phyloP scores from a whole-genome alignment of 2,113 vertebrate genomes.

The Morone saxatilis region DNA sequence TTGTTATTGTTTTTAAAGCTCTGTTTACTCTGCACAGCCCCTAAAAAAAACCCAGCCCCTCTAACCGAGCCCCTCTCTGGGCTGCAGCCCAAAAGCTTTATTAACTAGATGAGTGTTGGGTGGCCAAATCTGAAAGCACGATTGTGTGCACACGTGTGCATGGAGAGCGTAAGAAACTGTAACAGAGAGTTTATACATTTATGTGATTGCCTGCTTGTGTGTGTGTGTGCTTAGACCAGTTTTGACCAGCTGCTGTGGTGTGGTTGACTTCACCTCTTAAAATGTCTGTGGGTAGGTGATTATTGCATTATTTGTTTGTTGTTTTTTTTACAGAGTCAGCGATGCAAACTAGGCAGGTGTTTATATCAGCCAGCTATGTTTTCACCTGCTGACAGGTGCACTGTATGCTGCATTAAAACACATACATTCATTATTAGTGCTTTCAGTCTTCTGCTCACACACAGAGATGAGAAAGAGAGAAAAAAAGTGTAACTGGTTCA shows the following conservation, averaged over 20 bases:
- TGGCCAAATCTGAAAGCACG: constrained; percentile 64
- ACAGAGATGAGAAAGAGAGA: not conserved
- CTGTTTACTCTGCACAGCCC: constrained; percentile 69
- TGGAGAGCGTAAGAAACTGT: constrained; percentile 15
- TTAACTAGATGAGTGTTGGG: constrained; percentile 67
- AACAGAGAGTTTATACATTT: constrained; percentile 30
- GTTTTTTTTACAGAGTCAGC: constrained; percentile 63
- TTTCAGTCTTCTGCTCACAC: constrained; percentile 6
- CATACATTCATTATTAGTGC: not conserved
- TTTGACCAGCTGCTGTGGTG: constrained; percentile 70
- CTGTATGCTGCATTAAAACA: not conserved
- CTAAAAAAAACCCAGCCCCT: constrained; percentile 33
- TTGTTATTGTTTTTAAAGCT: constrained; percentile 77
- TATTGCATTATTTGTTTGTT: constrained; percentile 71
- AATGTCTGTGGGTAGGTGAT: constrained; percentile 72
- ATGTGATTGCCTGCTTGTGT: constrained; percentile 33
- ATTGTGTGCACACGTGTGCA: constrained; percentile 17
- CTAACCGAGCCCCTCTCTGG: constrained; percentile 58
- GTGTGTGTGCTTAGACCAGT: constrained; percentile 22
- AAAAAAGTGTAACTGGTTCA: not conserved
- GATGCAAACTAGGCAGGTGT: constrained; percentile 44
- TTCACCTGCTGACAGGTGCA: constrained; percentile 57
- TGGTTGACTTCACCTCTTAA: constrained; percentile 74
- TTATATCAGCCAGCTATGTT: constrained; percentile 31
- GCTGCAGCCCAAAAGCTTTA: constrained; percentile 72